Conservation (phyloP, 2,113 vertebrate genomes). For the Cephalophus harveyi region DNA sequence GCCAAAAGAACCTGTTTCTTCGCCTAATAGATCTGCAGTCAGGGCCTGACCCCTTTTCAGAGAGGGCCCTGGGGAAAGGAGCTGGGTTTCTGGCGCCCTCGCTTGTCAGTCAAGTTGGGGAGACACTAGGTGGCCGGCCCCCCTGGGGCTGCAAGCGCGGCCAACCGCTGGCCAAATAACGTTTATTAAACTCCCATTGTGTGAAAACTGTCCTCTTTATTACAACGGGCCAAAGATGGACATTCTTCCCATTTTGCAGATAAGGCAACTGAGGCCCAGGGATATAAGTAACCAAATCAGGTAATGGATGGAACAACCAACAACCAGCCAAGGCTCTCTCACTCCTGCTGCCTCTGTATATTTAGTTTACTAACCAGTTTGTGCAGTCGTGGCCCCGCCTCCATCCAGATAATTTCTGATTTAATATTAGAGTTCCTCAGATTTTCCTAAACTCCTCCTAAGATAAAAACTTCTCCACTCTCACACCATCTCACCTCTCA, state of each 20-base stretch:
- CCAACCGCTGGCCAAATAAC: fast-evolving
- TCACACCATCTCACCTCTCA: neutral
- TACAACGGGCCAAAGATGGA: neutral
- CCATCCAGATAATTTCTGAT: neutral
- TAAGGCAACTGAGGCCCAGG: neutral
- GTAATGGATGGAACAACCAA: neutral
- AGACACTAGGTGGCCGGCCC: constrained; percentile 51
- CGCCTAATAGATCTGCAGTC: constrained; percentile 69
- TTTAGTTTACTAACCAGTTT: neutral
- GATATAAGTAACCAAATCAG: neutral
- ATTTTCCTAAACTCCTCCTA: neutral
- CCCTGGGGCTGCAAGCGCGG: neutral
- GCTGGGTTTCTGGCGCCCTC: constrained; percentile 64
- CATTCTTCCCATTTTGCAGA: neutral
- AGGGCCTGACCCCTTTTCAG: constrained; percentile 67
- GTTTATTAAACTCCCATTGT: neutral
- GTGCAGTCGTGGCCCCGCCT: neutral
- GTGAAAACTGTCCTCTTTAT: neutral
- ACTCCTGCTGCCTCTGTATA: neutral
- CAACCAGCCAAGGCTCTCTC: neutral
- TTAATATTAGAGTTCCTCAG: neutral
- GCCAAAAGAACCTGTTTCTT: constrained; percentile 69
- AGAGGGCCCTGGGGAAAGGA: constrained; percentile 55
- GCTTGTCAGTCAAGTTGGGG: constrained; percentile 72
- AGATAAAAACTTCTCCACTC: neutral